Conservation (phyloP, 2,113 vertebrate species). For the Strix uralensis region DNA sequence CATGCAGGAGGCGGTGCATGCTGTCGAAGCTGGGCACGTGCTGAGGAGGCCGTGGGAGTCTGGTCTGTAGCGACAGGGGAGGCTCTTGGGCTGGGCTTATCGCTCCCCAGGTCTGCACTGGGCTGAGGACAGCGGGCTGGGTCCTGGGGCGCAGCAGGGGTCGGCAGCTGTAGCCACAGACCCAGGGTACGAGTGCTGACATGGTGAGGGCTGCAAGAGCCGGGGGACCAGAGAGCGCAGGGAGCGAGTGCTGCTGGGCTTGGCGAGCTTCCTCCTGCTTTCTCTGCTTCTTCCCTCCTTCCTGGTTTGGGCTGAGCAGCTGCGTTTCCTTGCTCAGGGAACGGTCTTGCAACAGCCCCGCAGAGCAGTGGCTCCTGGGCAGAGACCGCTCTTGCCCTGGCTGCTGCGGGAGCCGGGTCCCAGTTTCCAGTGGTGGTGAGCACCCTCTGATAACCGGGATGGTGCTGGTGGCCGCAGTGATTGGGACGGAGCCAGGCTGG, state of each 20-base stretch:
- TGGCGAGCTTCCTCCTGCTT: neutral
- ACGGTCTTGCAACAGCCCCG: neutral
- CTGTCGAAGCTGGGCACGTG: rapidly evolving
- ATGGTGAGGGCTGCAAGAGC: neutral
- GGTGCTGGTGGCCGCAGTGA: neutral
- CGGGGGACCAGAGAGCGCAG: neutral
- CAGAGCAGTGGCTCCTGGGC: neutral
- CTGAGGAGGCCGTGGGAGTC: neutral
- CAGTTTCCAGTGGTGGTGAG: neutral
- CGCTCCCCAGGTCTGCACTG: rapidly evolving
- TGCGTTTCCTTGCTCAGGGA: neutral
- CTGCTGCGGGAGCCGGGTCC: neutral
- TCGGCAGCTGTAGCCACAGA: neutral
- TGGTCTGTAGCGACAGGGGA: neutral
- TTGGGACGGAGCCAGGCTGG: neutral
- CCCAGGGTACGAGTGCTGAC: neutral
- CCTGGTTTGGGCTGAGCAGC: neutral
- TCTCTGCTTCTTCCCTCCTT: rapidly evolving
- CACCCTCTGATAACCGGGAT: neutral
- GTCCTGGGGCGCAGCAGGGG: neutral
- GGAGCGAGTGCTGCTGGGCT: neutral
- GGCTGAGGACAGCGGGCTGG: neutral
- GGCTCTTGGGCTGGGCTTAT: neutral
- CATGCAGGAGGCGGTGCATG: neutral
- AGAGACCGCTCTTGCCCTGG: neutral